A percentile compares a stretch with the other conserved stretches of the same genome.
phyloP scores from a whole-genome alignment of 35 echinoderm and acorn worm species.

The Apostichopus californicus region DNA sequence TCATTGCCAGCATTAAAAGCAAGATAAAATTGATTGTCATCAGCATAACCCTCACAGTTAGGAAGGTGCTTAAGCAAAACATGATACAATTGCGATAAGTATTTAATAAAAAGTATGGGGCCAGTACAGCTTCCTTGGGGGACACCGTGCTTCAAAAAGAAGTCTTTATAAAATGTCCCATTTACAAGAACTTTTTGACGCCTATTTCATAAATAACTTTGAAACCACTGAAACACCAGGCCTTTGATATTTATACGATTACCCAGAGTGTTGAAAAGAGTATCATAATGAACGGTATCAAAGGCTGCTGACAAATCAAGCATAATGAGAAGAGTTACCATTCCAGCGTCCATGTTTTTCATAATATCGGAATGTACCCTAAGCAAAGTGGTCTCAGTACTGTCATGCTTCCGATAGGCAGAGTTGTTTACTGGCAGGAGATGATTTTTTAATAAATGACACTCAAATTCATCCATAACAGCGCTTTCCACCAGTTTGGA shows the following conservation, averaged over 20 bases:
- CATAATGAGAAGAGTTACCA: constrained; percentile 10
- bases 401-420: neutral
- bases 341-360: constrained; percentile 19
- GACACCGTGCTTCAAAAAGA: constrained; percentile 3
- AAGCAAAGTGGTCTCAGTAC: neutral
- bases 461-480: constrained; percentile 16
- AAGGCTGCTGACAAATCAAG: constrained; percentile 13
- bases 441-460: neutral
- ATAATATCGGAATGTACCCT: constrained; percentile 22
- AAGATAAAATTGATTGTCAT: constrained; percentile 41
- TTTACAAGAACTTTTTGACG: constrained; percentile 19
- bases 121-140: neutral
- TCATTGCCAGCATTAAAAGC: neutral
- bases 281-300: constrained; percentile 13
- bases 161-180: neutral
- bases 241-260: constrained; percentile 37
- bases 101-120: neutral
- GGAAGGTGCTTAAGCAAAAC: neutral
- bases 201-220: neutral
- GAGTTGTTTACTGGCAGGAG: neutral
- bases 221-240: constrained; percentile 2
- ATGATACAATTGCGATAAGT: constrained; percentile 12
- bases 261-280: neutral
- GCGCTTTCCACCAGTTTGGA: constrained; percentile 21
- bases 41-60: constrained; percentile 14